Percentiles rank a stretch among this genome's conserved stretches.
Evolutionary conservation across 2,797 vertebrate genomes (phyloP).

Genomic region (Tragelaphus eurycerus): DNA sequence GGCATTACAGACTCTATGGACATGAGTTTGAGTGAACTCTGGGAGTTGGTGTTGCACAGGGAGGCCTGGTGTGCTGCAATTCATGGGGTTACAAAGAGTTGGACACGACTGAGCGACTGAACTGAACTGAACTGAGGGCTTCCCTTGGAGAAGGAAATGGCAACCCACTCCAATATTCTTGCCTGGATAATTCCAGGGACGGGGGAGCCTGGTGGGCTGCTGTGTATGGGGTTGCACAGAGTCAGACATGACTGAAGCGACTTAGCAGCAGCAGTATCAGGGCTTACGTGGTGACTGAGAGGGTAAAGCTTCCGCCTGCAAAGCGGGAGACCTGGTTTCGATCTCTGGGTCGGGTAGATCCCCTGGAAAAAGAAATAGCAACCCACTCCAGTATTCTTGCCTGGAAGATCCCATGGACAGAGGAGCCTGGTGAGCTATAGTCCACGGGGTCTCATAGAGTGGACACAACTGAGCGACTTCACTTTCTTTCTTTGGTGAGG

Average conservation of each 20-base stretch:
- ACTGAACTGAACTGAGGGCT: too few relatives aligned
- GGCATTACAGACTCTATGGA: too few relatives aligned
- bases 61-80: too few relatives aligned
- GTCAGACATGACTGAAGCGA: rapidly evolving
- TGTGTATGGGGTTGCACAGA: background rate
- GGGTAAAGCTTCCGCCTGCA: background rate
- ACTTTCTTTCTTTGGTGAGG: background rate
- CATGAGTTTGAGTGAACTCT: too few relatives aligned
- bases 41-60: too few relatives aligned
- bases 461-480: rapidly evolving
- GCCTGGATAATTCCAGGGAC: too few relatives aligned
- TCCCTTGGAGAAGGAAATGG: too few relatives aligned
- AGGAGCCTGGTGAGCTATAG: background rate
- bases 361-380: background rate
- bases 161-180: too few relatives aligned
- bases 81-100: too few relatives aligned
- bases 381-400: background rate
- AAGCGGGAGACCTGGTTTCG: rapidly evolving
- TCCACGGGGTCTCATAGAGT: background rate
- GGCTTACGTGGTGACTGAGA: background rate
- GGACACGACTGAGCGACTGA: too few relatives aligned
- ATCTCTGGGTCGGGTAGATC: background rate
- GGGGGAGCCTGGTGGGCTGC: too few relatives aligned
- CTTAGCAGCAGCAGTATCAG: too few relatives aligned
- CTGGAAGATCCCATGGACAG: background rate